Evolutionary conservation across 2,888 invertebrate species (phyloP).

Genomic region (Nephrotoma guestfalica): DNA sequence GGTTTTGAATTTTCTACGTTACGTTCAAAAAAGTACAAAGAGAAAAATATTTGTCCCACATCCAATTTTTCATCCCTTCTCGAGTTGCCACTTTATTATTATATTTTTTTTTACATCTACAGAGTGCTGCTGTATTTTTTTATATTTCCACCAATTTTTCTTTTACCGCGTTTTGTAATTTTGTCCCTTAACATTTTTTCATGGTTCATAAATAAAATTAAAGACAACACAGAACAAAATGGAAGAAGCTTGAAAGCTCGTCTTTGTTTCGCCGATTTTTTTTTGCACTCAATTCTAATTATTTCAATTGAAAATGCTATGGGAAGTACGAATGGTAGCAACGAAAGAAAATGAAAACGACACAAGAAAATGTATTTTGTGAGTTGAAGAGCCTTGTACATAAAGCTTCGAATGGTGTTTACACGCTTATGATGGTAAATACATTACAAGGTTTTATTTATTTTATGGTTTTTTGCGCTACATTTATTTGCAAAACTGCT

Average conservation of each 20-base stretch:
- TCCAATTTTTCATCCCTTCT: background rate
- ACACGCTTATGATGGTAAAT: too few relatives aligned
- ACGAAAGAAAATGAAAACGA: background rate
- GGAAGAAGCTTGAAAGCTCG: background rate
- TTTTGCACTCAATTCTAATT: background rate
- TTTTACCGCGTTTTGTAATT: background rate
- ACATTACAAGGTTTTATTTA: too few relatives aligned
- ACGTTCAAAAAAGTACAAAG: background rate
- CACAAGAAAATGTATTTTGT: too few relatives aligned
- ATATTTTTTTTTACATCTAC: background rate
- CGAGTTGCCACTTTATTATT: background rate
- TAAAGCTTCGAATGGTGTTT: too few relatives aligned
- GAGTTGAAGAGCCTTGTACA: too few relatives aligned
- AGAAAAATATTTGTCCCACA: background rate
- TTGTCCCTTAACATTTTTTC: too few relatives aligned
- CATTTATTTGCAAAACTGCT: too few relatives aligned
- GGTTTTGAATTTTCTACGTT: background rate
- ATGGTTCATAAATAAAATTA: background rate
- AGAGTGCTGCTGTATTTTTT: background rate
- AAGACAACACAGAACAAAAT: background rate
- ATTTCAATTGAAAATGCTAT: background rate
- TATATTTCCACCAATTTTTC: background rate
- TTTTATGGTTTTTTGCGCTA: too few relatives aligned
- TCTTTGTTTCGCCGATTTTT: background rate
- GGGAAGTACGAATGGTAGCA: background rate